Conservation (phyloP, 2,888 invertebrate genomes). For the Archips xylosteana region DNA sequence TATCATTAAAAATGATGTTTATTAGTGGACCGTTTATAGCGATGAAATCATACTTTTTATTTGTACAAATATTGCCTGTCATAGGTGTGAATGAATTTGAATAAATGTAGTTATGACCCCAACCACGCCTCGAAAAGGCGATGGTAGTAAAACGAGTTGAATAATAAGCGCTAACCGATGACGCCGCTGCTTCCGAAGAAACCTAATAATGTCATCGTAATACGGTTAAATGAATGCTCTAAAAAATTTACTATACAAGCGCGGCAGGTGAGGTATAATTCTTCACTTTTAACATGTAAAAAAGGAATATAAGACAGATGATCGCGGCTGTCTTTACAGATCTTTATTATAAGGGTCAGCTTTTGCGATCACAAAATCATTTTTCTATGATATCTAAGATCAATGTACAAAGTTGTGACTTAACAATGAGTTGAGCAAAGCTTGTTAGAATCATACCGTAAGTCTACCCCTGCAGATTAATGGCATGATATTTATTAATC, state of each 20-base stretch:
- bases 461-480: slow-evolving; percentile 33
- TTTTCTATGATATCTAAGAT: slow-evolving; percentile 10
- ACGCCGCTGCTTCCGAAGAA: slow-evolving; percentile 3
- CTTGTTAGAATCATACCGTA: slow-evolving; percentile 31
- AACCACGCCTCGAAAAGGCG: slow-evolving; percentile 10
- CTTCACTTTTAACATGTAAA: background rate
- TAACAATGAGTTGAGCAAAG: slow-evolving; percentile 20
- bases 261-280: background rate
- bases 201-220: slow-evolving; percentile 7
- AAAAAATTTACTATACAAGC: background rate
- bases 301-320: too few species aligned
- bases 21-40: background rate
- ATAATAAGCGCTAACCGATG: slow-evolving; percentile 14
- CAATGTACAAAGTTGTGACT: slow-evolving; percentile 13
- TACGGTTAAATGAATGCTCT: background rate
- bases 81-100: slow-evolving; percentile 12
- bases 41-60: slow-evolving; percentile 21
- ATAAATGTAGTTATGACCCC: slow-evolving; percentile 7
- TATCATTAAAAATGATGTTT: slow-evolving; percentile 4
- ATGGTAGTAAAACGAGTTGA: slow-evolving; percentile 9
- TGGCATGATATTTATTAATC: slow-evolving; percentile 38
- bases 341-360: background rate
- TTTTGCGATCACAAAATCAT: background rate
- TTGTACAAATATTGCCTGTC: background rate
- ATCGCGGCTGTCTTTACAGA: background rate